phyloP scores from a whole-genome alignment of 2,797 vertebrate species.

The Sebastes itinus region DNA sequence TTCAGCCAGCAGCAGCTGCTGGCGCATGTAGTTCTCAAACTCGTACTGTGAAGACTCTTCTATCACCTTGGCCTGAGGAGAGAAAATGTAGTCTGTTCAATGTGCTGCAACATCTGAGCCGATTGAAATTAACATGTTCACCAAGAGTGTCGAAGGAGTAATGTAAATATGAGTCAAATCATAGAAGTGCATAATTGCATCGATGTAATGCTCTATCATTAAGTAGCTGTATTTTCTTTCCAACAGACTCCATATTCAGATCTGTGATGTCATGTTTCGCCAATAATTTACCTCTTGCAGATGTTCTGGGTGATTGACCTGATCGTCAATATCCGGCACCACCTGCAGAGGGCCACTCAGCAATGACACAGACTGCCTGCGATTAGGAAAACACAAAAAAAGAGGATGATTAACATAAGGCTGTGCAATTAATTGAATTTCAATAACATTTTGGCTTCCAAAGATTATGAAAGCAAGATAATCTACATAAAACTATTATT shows the following conservation, averaged over 20 bases:
- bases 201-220: not conserved
- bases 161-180: not conserved
- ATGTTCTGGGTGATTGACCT: slow-evolving; percentile 91
- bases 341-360: slow-evolving; percentile 96
- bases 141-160: not conserved
- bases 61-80: slow-evolving; percentile 88
- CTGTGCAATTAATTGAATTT: no score
- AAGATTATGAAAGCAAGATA: no score
- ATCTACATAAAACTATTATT: no score
- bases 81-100: slow-evolving; percentile 12
- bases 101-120: not conserved
- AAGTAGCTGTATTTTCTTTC: not conserved
- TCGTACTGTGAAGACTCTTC: slow-evolving; percentile 99
- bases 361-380: slow-evolving; percentile 95
- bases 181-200: not conserved
- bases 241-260: not conserved
- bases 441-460: no score
- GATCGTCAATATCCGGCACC: slow-evolving; percentile 98
- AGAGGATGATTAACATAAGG: not conserved
- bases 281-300: slow-evolving; percentile 88
- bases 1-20: slow-evolving; percentile 97
- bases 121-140: not conserved
- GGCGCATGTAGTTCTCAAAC: slow-evolving; percentile 99
- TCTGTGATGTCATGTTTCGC: not conserved
- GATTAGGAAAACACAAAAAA: slow-evolving; percentile 3